phyloP scores from a whole-genome alignment of 2,888 invertebrate species.

The Salticus scenicus region DNA sequence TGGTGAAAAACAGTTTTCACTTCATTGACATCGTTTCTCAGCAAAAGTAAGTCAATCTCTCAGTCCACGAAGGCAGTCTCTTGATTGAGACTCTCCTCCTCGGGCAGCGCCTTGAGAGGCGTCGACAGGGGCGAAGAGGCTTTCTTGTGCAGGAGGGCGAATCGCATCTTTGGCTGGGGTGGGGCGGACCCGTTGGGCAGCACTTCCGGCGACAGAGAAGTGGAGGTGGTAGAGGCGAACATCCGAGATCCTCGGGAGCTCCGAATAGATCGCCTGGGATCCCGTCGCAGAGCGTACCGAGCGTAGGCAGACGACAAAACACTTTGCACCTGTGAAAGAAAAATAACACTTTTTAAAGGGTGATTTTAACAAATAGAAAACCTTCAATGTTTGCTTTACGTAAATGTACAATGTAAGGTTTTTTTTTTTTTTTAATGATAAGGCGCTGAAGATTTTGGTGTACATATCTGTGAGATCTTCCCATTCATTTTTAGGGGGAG shows the following conservation, averaged over 20 bases:
- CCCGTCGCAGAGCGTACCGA: not conserved
- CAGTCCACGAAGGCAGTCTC: constrained; percentile 29
- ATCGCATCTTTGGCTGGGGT: not conserved
- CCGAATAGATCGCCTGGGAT: not conserved
- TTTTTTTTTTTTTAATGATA: too few species aligned
- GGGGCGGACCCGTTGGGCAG: not conserved
- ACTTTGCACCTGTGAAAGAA: constrained; percentile 33
- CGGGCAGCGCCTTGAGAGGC: not conserved
- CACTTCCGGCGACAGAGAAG: constrained; percentile 15
- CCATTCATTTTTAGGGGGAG: too few species aligned
- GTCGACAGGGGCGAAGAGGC: not conserved
- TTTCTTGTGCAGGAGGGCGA: constrained; percentile 15
- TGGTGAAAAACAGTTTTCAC: too few species aligned
- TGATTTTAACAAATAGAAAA: not conserved
- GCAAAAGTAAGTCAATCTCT: not conserved
- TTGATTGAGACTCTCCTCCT: not conserved
- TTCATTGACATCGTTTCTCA: too few species aligned
- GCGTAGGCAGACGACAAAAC: constrained; percentile 35
- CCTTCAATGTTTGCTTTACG: too few species aligned
- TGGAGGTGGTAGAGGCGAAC: constrained; percentile 34
- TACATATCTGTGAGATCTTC: too few species aligned
- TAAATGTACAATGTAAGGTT: too few species aligned
- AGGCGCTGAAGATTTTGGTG: too few species aligned
- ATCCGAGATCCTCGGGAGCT: constrained; percentile 30
- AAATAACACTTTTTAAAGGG: not conserved